Conservation (phyloP, 2,888 invertebrate species). For the Drosophila mulleri region DNA sequence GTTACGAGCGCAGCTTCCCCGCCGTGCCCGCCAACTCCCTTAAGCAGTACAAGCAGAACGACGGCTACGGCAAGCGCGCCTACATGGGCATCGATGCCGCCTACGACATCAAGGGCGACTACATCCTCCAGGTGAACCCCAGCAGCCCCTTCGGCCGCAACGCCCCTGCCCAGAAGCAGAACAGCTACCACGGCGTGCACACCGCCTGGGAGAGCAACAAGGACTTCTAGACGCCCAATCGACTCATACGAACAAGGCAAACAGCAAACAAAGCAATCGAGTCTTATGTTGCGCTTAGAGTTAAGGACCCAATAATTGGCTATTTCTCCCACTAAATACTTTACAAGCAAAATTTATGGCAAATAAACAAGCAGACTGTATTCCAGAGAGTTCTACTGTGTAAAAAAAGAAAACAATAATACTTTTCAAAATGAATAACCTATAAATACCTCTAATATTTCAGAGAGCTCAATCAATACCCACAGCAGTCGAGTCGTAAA, state of each 20-base stretch:
- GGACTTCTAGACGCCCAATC: constrained; percentile 9
- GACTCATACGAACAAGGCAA: constrained; percentile 10
- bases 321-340: constrained; percentile 23
- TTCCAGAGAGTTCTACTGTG: constrained; percentile 27
- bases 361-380: constrained; percentile 42
- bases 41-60: constrained; percentile 76
- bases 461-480: background rate
- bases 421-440: background rate
- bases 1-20: constrained; percentile 83
- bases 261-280: constrained; percentile 17
- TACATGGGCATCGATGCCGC: constrained; percentile 82
- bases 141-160: constrained; percentile 82
- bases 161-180: constrained; percentile 73
- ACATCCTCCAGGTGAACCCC: constrained; percentile 81
- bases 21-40: constrained; percentile 81
- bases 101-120: constrained; percentile 80
- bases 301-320: constrained; percentile 37
- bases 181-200: constrained; percentile 68
- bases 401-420: constrained; percentile 3
- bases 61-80: constrained; percentile 78
- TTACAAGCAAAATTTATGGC: constrained; percentile 37
- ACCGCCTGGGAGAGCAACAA: constrained; percentile 44
- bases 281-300: constrained; percentile 25
- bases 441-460: background rate
- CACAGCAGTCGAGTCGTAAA: too few species aligned